Conservation (phyloP, 2,888 invertebrate species). For the Octonoba sinensis region DNA sequence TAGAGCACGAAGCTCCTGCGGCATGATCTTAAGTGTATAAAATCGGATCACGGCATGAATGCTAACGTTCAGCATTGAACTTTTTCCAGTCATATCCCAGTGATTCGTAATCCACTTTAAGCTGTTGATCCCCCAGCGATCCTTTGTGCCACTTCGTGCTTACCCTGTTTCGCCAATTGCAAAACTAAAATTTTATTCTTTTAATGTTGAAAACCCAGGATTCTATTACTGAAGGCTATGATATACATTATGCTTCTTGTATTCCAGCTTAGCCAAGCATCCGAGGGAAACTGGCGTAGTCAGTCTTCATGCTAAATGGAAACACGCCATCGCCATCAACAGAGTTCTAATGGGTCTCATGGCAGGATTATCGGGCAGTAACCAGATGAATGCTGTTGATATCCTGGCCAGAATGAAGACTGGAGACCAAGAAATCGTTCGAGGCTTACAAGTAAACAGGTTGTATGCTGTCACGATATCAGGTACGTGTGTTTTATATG, state of each 20-base stretch:
- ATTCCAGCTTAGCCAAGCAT: slow-evolving; percentile 24
- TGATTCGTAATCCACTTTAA: too few relatives aligned
- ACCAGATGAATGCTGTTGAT: background rate
- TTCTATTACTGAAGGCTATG: too few relatives aligned
- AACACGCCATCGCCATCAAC: slow-evolving; percentile 62
- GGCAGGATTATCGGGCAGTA: slow-evolving; percentile 46
- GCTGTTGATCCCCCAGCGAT: too few relatives aligned
- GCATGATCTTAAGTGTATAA: too few relatives aligned
- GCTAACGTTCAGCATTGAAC: too few relatives aligned
- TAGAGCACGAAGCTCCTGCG: too few relatives aligned
- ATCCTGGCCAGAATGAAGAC: background rate
- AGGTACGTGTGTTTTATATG: slow-evolving; percentile 24
- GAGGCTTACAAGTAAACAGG: slow-evolving; percentile 36
- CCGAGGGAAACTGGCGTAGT: slow-evolving; percentile 65
- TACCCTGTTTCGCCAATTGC: too few relatives aligned
- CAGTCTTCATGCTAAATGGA: slow-evolving; percentile 48
- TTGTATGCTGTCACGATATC: slow-evolving; percentile 62
- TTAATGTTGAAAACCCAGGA: too few relatives aligned
- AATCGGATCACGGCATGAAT: too few relatives aligned
- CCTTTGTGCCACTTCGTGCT: too few relatives aligned
- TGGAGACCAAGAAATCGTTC: background rate
- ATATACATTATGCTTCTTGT: background rate
- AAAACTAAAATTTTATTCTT: too few relatives aligned
- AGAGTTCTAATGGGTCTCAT: slow-evolving; percentile 63
- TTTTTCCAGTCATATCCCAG: too few relatives aligned